Evolutionary conservation across 2,797 vertebrate species (phyloP), one percentile per base, ranked within the genome.

Genomic region (Pipistrellus pipistrellus): DNA sequence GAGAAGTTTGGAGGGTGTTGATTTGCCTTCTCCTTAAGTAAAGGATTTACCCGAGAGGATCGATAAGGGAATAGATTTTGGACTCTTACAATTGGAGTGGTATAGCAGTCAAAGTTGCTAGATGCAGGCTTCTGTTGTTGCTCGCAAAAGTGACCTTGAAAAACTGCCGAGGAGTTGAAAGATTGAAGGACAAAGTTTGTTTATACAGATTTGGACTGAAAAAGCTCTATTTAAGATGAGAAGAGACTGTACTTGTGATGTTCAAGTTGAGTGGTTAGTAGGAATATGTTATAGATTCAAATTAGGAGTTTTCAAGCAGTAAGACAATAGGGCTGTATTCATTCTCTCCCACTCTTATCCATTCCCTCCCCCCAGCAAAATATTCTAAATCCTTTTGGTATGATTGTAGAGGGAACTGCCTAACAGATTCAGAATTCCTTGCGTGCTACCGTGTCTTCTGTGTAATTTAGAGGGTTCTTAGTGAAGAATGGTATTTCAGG

Each of bases 141-240:
- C 78, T 96, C 0, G 7, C 98, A 98, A 97, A 96, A 98, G 98
- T 99, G 99, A 99, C 99, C 99, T 99, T 99, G 99, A 99, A 98
- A 99, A 97, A 98, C 98, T 94, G 96, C 96, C 68, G 96, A 98
- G 97, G 98, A 99, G 98, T 99, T 97, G 94, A 57, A 44, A 97
- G 98, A 98, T 98, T 97, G 98, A 99, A 99, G 99, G 99, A 98
- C 99, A 99, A 99, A 99, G 99, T 99, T 99, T 98, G 97, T 97
- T 98, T 94, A 94, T 87, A 90, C 90, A 97, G 69, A 95, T 96
- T 96, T 88, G 89, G 41, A 91, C 90, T 76, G 92, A 93, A 93
- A 93, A 88, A 93, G 82, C 87, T 87, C 51, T 96, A 38, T 59
- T 71, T 4, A 82, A 92, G 86, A 82, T 96, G 96, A 93, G 96